phyloP scores from a whole-genome alignment of 2,888 invertebrate genomes.

The Hypsopygia costalis region DNA sequence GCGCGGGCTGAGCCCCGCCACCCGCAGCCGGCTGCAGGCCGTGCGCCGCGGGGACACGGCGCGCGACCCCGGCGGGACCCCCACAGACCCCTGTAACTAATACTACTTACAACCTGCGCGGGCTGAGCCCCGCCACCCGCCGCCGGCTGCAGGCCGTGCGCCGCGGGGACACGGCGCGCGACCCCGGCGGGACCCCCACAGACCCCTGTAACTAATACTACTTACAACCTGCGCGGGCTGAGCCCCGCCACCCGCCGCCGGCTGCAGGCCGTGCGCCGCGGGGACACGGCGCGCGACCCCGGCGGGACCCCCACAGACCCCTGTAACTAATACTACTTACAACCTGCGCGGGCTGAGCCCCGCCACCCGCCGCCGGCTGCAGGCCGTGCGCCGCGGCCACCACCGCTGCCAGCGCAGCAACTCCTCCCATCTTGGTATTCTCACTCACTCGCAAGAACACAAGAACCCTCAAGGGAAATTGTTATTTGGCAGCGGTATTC shows the following conservation, averaged over 20 bases:
- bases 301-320: conserved; percentile 62
- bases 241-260: conserved; percentile 60
- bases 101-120: conserved; percentile 44
- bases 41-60: conserved; percentile 66
- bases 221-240: conserved; percentile 48
- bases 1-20: conserved; percentile 52
- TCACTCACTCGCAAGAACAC: conserved; percentile 60
- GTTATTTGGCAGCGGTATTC: too few relatives aligned
- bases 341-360: conserved; percentile 58
- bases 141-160: conserved; percentile 58
- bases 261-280: conserved; percentile 57
- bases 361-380: conserved; percentile 54
- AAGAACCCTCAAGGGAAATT: too few relatives aligned
- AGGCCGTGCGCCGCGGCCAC: conserved; percentile 60
- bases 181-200: conserved; percentile 56
- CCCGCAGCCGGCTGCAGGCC: conserved; percentile 56
- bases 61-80: conserved; percentile 62
- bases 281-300: conserved; percentile 68
- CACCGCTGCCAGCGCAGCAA: conserved; percentile 53
- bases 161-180: conserved; percentile 67
- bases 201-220: conserved; percentile 62
- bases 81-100: conserved; percentile 60
- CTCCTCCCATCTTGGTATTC: conserved; percentile 53
- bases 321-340: conserved; percentile 50
- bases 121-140: conserved; percentile 58